Conservation (phyloP, 1,140 invertebrate species). For the Drosophila trapezifrons region DNA sequence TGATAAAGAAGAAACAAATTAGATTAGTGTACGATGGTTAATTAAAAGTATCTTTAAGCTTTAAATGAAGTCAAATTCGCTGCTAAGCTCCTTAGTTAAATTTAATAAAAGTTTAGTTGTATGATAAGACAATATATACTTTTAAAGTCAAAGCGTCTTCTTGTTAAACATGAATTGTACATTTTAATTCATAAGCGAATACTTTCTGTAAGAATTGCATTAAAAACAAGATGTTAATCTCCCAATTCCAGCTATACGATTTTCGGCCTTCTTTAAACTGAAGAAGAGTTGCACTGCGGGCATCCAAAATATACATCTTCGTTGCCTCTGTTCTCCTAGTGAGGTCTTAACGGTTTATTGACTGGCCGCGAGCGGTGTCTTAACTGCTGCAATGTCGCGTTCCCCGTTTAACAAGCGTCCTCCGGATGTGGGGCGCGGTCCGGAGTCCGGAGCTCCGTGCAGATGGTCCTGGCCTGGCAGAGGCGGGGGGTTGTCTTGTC, state of each 20-base stretch:
- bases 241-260: neutral
- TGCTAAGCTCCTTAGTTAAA: too few relatives aligned
- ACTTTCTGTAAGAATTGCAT: neutral
- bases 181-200: neutral
- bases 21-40: too few relatives aligned
- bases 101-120: too few relatives aligned
- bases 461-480: constrained; percentile 12
- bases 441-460: constrained; percentile 2
- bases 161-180: neutral
- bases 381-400: constrained; percentile 74
- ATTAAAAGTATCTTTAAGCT: too few relatives aligned
- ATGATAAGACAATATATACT: too few relatives aligned
- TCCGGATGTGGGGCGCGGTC: constrained; percentile 31
- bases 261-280: constrained; percentile 4
- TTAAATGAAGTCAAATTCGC: too few relatives aligned
- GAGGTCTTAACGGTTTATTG: constrained; percentile 81
- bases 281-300: constrained; percentile 5
- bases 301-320: constrained; percentile 27
- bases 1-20: too few relatives aligned
- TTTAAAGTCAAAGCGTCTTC: too few relatives aligned
- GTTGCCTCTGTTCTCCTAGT: constrained; percentile 34
- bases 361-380: constrained; percentile 74
- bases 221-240: neutral
- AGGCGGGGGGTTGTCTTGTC: constrained; percentile 60
- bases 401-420: constrained; percentile 63